Evolutionary conservation across 1,140 invertebrate genomes (phyloP), one percentile per base, ranked within the genome.

Genomic region (Camponotus pennsylvanicus): DNA sequence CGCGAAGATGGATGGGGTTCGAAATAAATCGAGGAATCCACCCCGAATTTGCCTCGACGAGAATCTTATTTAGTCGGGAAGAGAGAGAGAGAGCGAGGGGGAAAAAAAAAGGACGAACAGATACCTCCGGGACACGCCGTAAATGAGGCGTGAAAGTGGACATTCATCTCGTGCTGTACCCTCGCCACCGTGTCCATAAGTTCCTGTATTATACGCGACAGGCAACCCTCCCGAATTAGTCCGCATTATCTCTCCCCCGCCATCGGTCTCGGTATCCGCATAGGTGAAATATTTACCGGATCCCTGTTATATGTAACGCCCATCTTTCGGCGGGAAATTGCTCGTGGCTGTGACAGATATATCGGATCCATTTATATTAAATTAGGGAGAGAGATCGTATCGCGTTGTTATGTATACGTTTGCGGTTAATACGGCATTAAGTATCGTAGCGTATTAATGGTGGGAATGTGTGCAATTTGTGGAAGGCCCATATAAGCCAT

Each of bases 71-170:
- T 42, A 34, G 8, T 37, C 2, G 13, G 7, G 40, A 40, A 13
- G 1, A 15, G 15, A n/a, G 37, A 21, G 18, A 42, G 7, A 11
- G 27, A 0, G 3, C 6, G 8, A 0, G 8, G 3, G 13, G 15
- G n/a, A n/a, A 55, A 64, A 78, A 79, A 67, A 40, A 79, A 27
- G 15, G 27, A 27, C 27, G 27, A 27, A 27, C 21, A 67, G 78
- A 57, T 18, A 69, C 9, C 37, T 34, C 13, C 7, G 55, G 66
- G 63, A 49, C 18, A 11, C 15, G 34, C 52, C 15, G 63, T 37
- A 73, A 73, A 75, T 61, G 79, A 83, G 79, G 79, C 69, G 79
- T 37, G 69, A 83, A 83, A 83, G 79, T 75, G 79, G 55, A 55
- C 40, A 83, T 83, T 59, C 40, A 57, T 83, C 69, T 75, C 55